A percentile compares a stretch with the other conserved stretches of the same genome.
Conservation (phyloP, 1,140 invertebrate genomes). For the Micrasema longulum region DNA sequence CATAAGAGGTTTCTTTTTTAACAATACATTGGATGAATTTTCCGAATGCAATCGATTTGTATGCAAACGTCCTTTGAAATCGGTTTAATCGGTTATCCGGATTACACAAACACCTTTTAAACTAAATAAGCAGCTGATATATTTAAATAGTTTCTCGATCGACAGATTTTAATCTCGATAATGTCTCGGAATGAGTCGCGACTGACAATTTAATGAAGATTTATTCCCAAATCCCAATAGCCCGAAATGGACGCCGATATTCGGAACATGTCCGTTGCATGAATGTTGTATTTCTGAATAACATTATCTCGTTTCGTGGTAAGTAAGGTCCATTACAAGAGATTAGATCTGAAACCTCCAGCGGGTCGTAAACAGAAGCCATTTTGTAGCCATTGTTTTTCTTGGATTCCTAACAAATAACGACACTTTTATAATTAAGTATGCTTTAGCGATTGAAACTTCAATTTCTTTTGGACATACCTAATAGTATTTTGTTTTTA, state of each 20-base stretch:
- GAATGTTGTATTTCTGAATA: neutral
- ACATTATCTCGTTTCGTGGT: slow-evolving; percentile 13
- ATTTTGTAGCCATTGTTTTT: slow-evolving; percentile 8
- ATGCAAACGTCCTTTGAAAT: slow-evolving; percentile 6
- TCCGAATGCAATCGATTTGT: neutral
- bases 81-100: slow-evolving; percentile 13
- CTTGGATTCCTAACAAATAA: slow-evolving; percentile 2
- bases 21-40: neutral
- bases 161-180: slow-evolving; percentile 23
- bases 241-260: slow-evolving; percentile 12
- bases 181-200: slow-evolving; percentile 8
- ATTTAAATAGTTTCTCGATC: slow-evolving; percentile 31
- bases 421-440: no score
- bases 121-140: slow-evolving; percentile 22
- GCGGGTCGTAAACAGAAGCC: slow-evolving; percentile 23
- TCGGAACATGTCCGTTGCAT: no score
- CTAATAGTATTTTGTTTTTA: no score
- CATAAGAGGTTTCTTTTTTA: neutral
- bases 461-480: no score
- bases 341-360: neutral
- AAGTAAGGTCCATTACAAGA: slow-evolving; percentile 10
- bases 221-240: neutral
- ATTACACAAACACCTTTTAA: slow-evolving; percentile 27
- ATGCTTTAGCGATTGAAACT: no score
- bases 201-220: slow-evolving; percentile 33